Conservation (phyloP, 2,797 vertebrate species). For the Holocentrus rufus region DNA sequence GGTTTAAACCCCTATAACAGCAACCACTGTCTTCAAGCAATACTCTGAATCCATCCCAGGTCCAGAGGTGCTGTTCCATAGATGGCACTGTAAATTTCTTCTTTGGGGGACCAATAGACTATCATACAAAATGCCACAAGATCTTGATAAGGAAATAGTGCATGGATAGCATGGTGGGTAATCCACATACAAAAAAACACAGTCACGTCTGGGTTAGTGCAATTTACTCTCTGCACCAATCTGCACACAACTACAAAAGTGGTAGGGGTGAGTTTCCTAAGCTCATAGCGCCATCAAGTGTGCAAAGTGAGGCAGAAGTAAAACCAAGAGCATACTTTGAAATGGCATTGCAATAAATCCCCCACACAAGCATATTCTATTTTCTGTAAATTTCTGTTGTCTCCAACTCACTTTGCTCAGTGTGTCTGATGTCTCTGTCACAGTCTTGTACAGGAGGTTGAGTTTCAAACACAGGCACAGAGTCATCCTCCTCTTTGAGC, state of each 20-base stretch:
- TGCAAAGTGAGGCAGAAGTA: background rate
- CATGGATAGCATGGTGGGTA: constrained; percentile 1
- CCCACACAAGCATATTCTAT: background rate
- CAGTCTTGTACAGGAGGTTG: constrained; percentile 78
- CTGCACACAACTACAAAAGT: background rate
- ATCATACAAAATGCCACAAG: background rate
- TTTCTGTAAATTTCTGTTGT: background rate
- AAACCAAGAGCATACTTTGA: background rate
- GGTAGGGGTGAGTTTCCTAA: constrained; percentile 13
- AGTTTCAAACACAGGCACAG: constrained; percentile 83
- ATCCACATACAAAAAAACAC: constrained; percentile 43
- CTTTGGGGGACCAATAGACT: background rate
- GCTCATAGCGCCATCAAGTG: constrained; percentile 74
- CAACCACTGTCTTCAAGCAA: too few relatives aligned
- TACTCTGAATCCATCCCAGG: too few relatives aligned
- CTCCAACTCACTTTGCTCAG: constrained; percentile 65
- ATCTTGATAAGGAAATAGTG: constrained; percentile 33
- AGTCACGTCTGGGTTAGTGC: constrained; percentile 11
- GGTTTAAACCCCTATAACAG: background rate
- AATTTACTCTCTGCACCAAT: background rate
- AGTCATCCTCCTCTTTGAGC: constrained; percentile 65
- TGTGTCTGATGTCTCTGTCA: constrained; percentile 37
- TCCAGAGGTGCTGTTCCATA: too few relatives aligned
- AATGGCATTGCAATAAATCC: background rate
- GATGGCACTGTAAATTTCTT: too few relatives aligned